Conservation (phyloP, 2,888 invertebrate genomes). For the Petrophora chlorosata region DNA sequence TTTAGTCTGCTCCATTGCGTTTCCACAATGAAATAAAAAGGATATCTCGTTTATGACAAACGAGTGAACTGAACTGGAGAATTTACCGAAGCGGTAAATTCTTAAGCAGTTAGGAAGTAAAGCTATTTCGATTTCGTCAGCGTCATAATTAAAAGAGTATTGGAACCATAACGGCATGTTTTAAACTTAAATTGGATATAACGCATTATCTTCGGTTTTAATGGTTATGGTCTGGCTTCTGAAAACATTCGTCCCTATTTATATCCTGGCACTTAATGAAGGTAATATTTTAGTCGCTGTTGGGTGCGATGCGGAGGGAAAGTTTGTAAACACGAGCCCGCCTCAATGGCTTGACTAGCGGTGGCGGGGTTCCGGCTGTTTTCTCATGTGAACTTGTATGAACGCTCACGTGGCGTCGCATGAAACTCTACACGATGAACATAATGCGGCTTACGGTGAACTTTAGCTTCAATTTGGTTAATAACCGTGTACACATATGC, state of each 20-base stretch:
- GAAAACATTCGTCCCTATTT: slow-evolving; percentile 36
- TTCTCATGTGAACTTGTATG: slow-evolving; percentile 52
- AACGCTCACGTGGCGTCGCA: slow-evolving; percentile 41
- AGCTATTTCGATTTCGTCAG: slow-evolving; percentile 20
- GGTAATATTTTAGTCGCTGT: slow-evolving; percentile 46
- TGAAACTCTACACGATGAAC: slow-evolving; percentile 39
- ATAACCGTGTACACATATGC: slow-evolving; percentile 30
- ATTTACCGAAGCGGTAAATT: too few species aligned
- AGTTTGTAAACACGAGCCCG: slow-evolving; percentile 60
- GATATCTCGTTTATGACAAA: slow-evolving; percentile 1
- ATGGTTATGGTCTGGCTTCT: slow-evolving; percentile 29
- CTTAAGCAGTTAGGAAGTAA: slow-evolving; percentile 13
- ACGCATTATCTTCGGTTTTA: slow-evolving; percentile 29
- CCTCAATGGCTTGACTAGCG: slow-evolving; percentile 44
- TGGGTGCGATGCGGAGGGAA: slow-evolving; percentile 49
- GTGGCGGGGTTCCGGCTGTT: slow-evolving; percentile 55
- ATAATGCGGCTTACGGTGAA: slow-evolving; percentile 45
- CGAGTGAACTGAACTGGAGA: slow-evolving; percentile 18
- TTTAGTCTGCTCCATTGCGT: slow-evolving; percentile 5
- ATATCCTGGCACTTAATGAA: slow-evolving; percentile 42
- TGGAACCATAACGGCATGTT: slow-evolving; percentile 22
- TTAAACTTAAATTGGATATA: slow-evolving; percentile 27
- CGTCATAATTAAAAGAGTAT: slow-evolving; percentile 22
- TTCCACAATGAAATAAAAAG: slow-evolving; percentile 1
- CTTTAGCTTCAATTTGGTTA: slow-evolving; percentile 39